Base-by-base conservation (phyloP, 2,113 vertebrate species). In the Oreochromis niloticus region DNA sequence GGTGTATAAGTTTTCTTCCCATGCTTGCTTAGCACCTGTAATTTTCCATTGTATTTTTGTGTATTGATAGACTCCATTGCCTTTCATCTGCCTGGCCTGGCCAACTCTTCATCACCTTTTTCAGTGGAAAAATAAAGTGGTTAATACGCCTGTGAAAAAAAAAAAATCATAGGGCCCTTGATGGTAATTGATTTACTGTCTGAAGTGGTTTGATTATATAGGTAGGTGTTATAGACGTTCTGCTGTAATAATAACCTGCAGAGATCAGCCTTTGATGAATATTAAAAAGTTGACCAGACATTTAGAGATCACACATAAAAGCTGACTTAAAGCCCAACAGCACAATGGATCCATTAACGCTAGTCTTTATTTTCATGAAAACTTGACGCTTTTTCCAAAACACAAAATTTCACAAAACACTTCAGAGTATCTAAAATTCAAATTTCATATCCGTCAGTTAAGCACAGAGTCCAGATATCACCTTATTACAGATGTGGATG, bases 111-210 rank as follows among this genome's bases (percentile, higher is more conserved):
- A 41, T 66, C 52, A 75, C 46, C 86, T 43, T 88, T 56, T 89
- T 36, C 83, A 85, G 57, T 81, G 14, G 13, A 52, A 89, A 90
- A 87, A 89, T 84, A 84, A 87, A 92, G 80, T 87, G 87, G 66
- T 61, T 84, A 83, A 90, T 71, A 61, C 27, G 86, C 83, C 30
- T 85, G 22, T 89, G 61, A 3, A 91, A 93, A 85, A 36, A n/a
- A 90, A 92, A 90, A 91, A 93, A 94, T 93, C 82, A 91, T 82
- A 27, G 57, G 17, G 46, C 39, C 88, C 50, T 80, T 82, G 80
- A 92, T 85, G 41, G 90, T 95, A 88, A 95, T 91, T 95, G 94
- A 96, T 93, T 94, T 93, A 82, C 41, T 88, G 92, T 39, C 83
- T 85, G 36, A 80, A 68, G 88, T 66, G 84, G 36, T 87, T 83